Conservation (phyloP, 2,113 vertebrate genomes). For the Rattus norvegicus region GRCr8 NC_086037.1:64071001-64071500, state of each 20-base stretch:
- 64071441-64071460: background rate
- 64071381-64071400: background rate
- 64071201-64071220: too few relatives aligned
- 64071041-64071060: background rate
- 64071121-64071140: background rate
- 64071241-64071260: background rate
- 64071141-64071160: accelerated
- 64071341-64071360: background rate
- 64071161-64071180: background rate
- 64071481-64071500: background rate
- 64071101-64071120: background rate
- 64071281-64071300: background rate
- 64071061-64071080: background rate
- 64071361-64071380: background rate
- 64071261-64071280: background rate
- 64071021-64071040: background rate
- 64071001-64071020: background rate
- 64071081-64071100: background rate
- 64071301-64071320: background rate
- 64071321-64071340: background rate
- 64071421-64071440: background rate
- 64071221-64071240: background rate
- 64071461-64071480: background rate
- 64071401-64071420: background rate
- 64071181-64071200: background rate